Evolutionary conservation across 2,113 vertebrate genomes (phyloP).

Genomic region (Mirounga angustirostris): DNA sequence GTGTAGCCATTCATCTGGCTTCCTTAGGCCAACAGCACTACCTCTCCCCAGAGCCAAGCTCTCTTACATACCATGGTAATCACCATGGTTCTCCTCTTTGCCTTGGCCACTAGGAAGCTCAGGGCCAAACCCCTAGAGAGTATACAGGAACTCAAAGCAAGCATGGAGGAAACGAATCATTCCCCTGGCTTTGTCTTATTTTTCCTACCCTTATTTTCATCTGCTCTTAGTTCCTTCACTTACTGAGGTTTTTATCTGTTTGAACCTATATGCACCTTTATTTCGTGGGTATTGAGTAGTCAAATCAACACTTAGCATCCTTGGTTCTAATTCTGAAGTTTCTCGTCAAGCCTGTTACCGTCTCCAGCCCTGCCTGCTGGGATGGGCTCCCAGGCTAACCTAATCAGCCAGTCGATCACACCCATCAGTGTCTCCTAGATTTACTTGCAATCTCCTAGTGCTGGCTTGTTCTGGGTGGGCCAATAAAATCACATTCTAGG

Average conservation of each 20-base stretch:
- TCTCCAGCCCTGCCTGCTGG: not conserved
- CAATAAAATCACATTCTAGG: not conserved
- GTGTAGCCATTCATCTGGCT: not conserved
- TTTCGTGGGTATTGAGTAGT: not conserved
- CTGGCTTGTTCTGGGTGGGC: not conserved
- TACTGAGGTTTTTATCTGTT: not conserved
- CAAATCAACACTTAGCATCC: not conserved
- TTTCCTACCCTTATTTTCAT: not conserved
- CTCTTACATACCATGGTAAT: not conserved
- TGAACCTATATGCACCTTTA: not conserved
- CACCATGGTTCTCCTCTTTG: not conserved
- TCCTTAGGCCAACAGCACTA: not conserved
- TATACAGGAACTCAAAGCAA: not conserved
- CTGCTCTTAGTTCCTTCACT: not conserved
- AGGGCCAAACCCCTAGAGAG: not conserved
- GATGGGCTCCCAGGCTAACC: not conserved
- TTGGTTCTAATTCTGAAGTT: not conserved
- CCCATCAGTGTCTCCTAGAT: not conserved
- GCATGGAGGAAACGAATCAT: not conserved
- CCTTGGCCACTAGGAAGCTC: slow-evolving; percentile 30
- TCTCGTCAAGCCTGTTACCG: not conserved
- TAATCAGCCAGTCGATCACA: not conserved
- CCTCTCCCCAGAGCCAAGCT: not conserved
- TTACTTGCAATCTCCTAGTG: not conserved
- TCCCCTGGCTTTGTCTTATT: not conserved